Evolutionary conservation across 64 coral and sea anemone species (phyloP).

Genomic region (Anthopleura sola): DNA sequence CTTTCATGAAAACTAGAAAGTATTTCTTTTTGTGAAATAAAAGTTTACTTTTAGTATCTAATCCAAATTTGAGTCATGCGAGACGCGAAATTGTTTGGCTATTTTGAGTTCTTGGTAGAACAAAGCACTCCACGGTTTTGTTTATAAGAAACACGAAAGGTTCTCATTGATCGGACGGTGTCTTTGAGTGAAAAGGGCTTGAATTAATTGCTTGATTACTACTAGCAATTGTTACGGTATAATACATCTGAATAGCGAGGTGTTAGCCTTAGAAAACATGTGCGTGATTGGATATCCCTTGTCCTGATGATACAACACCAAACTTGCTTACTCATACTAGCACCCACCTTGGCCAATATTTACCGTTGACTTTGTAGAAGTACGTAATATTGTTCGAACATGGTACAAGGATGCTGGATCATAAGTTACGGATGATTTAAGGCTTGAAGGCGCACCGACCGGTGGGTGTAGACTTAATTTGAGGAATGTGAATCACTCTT

Average conservation of each 20-base stretch:
- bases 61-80: background rate
- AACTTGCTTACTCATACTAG: slow-evolving; percentile 16
- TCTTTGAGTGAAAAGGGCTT: slow-evolving; percentile 30
- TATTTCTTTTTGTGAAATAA: background rate
- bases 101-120: background rate
- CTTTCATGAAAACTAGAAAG: background rate
- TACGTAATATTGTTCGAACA: background rate
- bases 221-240: slow-evolving; percentile 19
- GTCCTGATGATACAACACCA: slow-evolving; percentile 12
- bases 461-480: slow-evolving; percentile 44
- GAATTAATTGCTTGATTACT: slow-evolving; percentile 46
- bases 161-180: slow-evolving; percentile 31
- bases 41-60: background rate
- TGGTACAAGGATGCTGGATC: slow-evolving; percentile 24
- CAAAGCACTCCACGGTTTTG: slow-evolving; percentile 14
- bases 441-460: slow-evolving; percentile 31
- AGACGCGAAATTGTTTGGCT: background rate
- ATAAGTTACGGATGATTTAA: slow-evolving; percentile 17
- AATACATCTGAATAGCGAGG: slow-evolving; percentile 17
- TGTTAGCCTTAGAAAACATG: background rate
- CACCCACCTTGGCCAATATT: slow-evolving; percentile 20
- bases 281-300: background rate
- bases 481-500: slow-evolving; percentile 66
- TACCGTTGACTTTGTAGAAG: slow-evolving; percentile 3
- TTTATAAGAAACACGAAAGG: slow-evolving; percentile 44